A percentile compares a stretch with the other conserved stretches of the same genome.
Conservation (phyloP, 2,113 vertebrate species). For the Myotis lucifugus region DNA sequence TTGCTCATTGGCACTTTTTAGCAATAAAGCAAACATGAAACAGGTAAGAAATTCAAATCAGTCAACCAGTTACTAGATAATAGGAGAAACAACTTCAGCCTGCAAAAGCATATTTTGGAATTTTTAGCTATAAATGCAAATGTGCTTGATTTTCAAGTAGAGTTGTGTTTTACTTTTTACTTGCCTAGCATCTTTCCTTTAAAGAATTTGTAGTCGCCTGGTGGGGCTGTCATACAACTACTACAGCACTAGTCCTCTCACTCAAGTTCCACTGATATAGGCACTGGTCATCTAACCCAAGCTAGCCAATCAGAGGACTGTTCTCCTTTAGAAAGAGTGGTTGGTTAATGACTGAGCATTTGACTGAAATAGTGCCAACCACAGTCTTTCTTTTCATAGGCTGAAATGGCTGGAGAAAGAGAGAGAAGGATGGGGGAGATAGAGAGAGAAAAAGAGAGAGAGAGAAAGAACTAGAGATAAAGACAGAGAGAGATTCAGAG, state of each 20-base stretch:
- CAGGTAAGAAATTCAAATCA: not conserved
- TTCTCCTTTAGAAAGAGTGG: not conserved
- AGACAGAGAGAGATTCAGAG: not conserved
- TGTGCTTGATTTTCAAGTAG: not conserved
- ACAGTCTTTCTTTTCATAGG: not conserved
- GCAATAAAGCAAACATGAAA: constrained; percentile 7
- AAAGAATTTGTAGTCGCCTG: not conserved
- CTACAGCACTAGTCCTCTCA: not conserved
- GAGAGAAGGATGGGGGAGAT: too few species aligned
- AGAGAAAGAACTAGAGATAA: too few species aligned
- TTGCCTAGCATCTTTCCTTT: not conserved
- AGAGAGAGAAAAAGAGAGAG: not conserved
- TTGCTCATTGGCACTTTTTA: not conserved
- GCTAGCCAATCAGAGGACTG: not conserved
- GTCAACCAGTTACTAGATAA: not conserved
- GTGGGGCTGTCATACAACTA: not conserved
- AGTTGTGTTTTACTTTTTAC: not conserved
- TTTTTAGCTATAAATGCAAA: not conserved
- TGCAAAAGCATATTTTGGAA: not conserved
- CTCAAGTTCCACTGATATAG: not conserved
- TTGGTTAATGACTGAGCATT: not conserved
- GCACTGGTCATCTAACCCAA: not conserved
- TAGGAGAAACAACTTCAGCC: not conserved
- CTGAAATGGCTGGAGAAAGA: not conserved
- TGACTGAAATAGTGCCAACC: not conserved